These are phyloP conservation scores for Cosmorhoe ocellata DNA, from an alignment of 2,888 invertebrate genomes.

Conservation along the genomic window DNA sequence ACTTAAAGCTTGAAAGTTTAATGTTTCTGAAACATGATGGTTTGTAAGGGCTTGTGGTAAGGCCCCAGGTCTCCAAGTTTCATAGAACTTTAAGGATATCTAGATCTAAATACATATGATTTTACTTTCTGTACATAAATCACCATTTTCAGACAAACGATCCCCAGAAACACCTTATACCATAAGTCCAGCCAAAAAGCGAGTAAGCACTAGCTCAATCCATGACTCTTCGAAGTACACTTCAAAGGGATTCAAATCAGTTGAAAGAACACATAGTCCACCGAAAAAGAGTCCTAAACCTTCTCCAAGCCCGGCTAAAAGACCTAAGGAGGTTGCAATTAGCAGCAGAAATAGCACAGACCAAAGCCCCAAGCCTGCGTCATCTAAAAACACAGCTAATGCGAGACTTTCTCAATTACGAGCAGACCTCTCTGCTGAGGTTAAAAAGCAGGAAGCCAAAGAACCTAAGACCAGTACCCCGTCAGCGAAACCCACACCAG, in stretches of 20 bases:
- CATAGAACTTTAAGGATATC: too few species aligned
- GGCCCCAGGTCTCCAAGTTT: too few species aligned
- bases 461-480: slow-evolving; percentile 41
- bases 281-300: slow-evolving; percentile 9
- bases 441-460: slow-evolving; percentile 40
- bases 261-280: not conserved
- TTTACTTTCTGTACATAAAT: not conserved
- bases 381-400: slow-evolving; percentile 59
- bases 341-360: slow-evolving; percentile 2
- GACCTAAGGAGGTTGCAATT: slow-evolving; percentile 1
- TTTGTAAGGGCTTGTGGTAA: too few species aligned
- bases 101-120: too few species aligned
- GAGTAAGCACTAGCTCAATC: slow-evolving; percentile 24
- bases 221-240: slow-evolving; percentile 6
- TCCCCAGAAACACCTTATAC: slow-evolving; percentile 39
- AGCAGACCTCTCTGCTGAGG: slow-evolving; percentile 50
- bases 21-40: too few species aligned
- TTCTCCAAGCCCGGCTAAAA: slow-evolving; percentile 10
- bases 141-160: slow-evolving; percentile 20
- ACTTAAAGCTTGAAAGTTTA: too few species aligned
- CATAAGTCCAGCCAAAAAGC: slow-evolving; percentile 37
- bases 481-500: slow-evolving; percentile 30
- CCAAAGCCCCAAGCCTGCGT: slow-evolving; percentile 34
- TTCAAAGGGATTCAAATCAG: not conserved
- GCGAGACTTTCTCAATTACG: slow-evolving; percentile 56